Base-by-base conservation (phyloP, 2,797 vertebrate species). In the Periparus ater region DNA sequence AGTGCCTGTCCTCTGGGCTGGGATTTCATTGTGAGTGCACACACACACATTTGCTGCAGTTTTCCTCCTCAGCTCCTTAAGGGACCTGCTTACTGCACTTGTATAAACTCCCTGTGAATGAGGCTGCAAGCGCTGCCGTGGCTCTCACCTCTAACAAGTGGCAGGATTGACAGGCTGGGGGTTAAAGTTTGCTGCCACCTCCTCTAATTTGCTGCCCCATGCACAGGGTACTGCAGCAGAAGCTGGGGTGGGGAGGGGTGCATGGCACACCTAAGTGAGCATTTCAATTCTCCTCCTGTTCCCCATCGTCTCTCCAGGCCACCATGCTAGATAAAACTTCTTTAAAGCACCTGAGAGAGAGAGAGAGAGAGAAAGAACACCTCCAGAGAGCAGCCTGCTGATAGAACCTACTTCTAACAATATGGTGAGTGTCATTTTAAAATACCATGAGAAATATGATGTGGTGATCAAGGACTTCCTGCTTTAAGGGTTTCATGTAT, bases 1-100 rank as follows among this genome's bases (percentile, higher is more conserved):
- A 95, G 97, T 95, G 98, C 97, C 98, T 98, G 98, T 99, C 98
- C 98, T 99, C 95, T 98, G 98, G 98, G 98, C 90, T 97, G 98
- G 96, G 97, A 96, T 98, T 98, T 98, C 97, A 96, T 77, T 92
- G 97, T 93, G 96, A 95, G 95, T 94, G 96, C 97, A 97, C 91
- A 88, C 91, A 88, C 91, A 85, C 96, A 95, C 84, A 76, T 96
- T 97, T 96, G 97, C 95, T 96, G 88, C 85, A 97, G 90, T 95
- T 97, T 97, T 97, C 97, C 94, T 95, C 93, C 96, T 93, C 91
- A 87, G 97, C 97, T 97, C 97, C 98, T 97, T 97, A 29, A 63
- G 97, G 97, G 97, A 98, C 97, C 98, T 95, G 98, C 97, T 97
- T 97, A 89, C 97, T 97, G 97, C 97, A 97, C 97, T 97, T 95